Evolutionary conservation across 2,888 invertebrate species (phyloP).

Genomic region (Hydroisotoma schaefferi): DNA sequence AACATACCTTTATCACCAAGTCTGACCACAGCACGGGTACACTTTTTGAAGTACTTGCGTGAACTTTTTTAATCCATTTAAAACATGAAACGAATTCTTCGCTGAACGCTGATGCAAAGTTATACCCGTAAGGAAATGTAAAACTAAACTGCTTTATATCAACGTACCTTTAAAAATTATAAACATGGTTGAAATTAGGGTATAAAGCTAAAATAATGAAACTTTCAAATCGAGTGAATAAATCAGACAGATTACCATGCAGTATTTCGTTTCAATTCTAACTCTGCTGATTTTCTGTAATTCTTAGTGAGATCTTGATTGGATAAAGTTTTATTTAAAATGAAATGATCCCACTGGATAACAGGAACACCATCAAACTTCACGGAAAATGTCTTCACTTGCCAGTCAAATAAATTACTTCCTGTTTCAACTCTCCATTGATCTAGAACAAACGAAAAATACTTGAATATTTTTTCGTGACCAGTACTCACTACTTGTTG

Average conservation of each 20-base stretch:
- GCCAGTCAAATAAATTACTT: constrained; percentile 43
- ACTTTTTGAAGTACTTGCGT: constrained; percentile 63
- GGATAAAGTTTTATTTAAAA: constrained; percentile 37
- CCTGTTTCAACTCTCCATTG: constrained; percentile 43
- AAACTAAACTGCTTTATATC: constrained; percentile 46
- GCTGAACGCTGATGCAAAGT: constrained; percentile 81
- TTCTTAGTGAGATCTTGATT: constrained; percentile 34
- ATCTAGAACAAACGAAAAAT: constrained; percentile 26
- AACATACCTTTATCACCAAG: constrained; percentile 74
- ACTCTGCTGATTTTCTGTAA: constrained; percentile 36
- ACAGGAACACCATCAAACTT: constrained; percentile 43
- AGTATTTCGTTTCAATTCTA: constrained; percentile 39
- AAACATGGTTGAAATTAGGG: background rate
- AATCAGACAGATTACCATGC: constrained; percentile 37
- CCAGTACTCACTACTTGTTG: background rate
- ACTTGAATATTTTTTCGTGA: background rate
- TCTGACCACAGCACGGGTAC: constrained; percentile 76
- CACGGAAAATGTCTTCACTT: constrained; percentile 30
- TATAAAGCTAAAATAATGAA: background rate
- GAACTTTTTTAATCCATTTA: constrained; percentile 90
- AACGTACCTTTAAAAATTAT: constrained; percentile 58
- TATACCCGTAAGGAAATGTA: constrained; percentile 78
- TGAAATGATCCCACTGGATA: constrained; percentile 41
- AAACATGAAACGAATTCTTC: constrained; percentile 83
- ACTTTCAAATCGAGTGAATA: no score